Percentiles rank a stretch among this genome's conserved stretches.
phyloP scores from a whole-genome alignment of 2,888 invertebrate genomes.

The Acanthosepion pharaonis region DNA sequence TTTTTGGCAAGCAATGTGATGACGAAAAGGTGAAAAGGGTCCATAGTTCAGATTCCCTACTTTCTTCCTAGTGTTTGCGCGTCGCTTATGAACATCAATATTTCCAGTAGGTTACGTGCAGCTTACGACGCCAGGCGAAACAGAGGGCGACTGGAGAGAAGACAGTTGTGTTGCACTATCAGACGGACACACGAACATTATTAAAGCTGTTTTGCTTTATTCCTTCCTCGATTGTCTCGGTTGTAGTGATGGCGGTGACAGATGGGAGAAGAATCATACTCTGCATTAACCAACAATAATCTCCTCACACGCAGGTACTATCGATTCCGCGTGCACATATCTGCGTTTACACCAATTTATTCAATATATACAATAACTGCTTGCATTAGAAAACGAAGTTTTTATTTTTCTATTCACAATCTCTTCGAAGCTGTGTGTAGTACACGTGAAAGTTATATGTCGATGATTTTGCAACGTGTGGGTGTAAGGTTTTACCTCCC shows the following conservation, averaged over 20 bases:
- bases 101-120: background rate
- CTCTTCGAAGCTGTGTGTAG: background rate
- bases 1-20: background rate
- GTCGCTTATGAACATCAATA: background rate
- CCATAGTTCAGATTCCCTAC: background rate
- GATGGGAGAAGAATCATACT: background rate
- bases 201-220: background rate
- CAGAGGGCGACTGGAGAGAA: background rate
- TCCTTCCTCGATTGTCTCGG: background rate
- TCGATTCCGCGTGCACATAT: background rate
- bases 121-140: slow-evolving; percentile 15
- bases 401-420: background rate
- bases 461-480: no score
- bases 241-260: background rate
- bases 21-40: background rate
- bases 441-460: background rate
- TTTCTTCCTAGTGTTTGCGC: background rate
- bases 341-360: background rate
- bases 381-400: background rate
- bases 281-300: background rate
- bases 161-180: background rate
- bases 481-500: no score
- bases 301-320: background rate
- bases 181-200: slow-evolving; percentile 33
- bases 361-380: background rate